Evolutionary conservation across 2,113 vertebrate species (phyloP).

Genomic region (Tachysurus vachellii): DNA sequence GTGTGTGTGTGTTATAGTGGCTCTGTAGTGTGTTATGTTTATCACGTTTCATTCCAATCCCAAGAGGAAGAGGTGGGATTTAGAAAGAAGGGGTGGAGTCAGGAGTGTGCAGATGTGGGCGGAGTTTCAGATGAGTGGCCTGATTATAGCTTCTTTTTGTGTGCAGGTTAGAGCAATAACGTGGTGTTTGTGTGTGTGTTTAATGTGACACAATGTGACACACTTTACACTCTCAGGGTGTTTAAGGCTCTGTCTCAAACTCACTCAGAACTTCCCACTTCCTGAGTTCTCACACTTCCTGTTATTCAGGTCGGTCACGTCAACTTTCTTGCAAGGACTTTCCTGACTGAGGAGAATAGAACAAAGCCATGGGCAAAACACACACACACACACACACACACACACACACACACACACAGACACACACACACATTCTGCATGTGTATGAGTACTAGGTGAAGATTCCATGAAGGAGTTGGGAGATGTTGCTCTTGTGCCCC

Average conservation of each 20-base stretch:
- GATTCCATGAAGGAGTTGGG: slow-evolving; percentile 15
- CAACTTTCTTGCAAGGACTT: background rate
- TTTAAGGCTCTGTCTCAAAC: background rate
- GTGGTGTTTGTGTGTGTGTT: background rate
- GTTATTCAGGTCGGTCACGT: slow-evolving; percentile 16
- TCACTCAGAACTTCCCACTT: slow-evolving; percentile 4
- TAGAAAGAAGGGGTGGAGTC: background rate
- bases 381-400: slow-evolving; percentile 8
- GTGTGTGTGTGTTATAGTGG: background rate
- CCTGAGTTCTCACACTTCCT: slow-evolving; percentile 29
- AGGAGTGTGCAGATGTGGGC: background rate
- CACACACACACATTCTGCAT: background rate
- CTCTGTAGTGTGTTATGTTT: background rate
- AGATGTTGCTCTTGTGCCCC: slow-evolving; percentile 28
- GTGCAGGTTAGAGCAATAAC: background rate
- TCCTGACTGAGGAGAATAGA: slow-evolving; percentile 5
- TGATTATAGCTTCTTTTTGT: background rate
- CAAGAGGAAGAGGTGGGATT: background rate
- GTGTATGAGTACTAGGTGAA: background rate
- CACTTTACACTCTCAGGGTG: background rate
- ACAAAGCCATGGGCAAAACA: background rate
- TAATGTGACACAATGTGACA: background rate
- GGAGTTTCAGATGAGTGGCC: background rate
- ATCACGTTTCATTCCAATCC: too few species aligned
- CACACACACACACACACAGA: background rate